A percentile compares a stretch with the other conserved stretches of the same genome.
These are phyloP conservation scores for Ctenopoma multispine DNA, from an alignment of 2,797 vertebrate species.

Conservation along the genomic window DNA sequence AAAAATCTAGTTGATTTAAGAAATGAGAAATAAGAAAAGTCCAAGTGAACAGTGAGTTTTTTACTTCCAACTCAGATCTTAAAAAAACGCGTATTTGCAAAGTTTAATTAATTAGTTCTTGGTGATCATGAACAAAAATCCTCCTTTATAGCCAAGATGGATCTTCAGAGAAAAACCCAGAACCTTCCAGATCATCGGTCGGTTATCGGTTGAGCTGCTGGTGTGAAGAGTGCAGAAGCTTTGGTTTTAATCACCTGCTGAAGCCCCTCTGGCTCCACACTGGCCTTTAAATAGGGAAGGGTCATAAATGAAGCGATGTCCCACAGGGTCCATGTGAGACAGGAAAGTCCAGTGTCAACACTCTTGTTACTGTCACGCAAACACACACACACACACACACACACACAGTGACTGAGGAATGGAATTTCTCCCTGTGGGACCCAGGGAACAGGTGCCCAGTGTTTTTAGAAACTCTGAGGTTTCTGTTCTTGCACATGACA, in stretches of 20 bases:
- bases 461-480: constrained; percentile 58
- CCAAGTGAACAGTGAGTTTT: background rate
- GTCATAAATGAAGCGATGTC: constrained; percentile 65
- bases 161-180: constrained; percentile 16
- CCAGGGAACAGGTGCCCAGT: constrained; percentile 69
- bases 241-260: constrained; percentile 56
- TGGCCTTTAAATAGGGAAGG: constrained; percentile 72
- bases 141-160: constrained; percentile 10
- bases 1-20: background rate
- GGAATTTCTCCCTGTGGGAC: constrained; percentile 64
- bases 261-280: constrained; percentile 50
- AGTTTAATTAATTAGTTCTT: background rate
- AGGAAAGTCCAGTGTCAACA: constrained; percentile 56
- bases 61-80: background rate
- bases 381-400: constrained; percentile 6
- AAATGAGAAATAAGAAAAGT: background rate
- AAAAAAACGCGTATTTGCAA: background rate
- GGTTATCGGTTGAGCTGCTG: constrained; percentile 52
- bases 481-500: constrained; percentile 47
- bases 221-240: constrained; percentile 48
- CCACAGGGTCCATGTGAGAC: constrained; percentile 47
- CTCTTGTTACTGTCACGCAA: constrained; percentile 28
- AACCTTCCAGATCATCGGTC: constrained; percentile 15
- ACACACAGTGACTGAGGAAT: constrained; percentile 28
- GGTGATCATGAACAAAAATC: background rate